Conservation (phyloP, 64 coral and sea anemone species). For the Stylophora pistillata region DNA sequence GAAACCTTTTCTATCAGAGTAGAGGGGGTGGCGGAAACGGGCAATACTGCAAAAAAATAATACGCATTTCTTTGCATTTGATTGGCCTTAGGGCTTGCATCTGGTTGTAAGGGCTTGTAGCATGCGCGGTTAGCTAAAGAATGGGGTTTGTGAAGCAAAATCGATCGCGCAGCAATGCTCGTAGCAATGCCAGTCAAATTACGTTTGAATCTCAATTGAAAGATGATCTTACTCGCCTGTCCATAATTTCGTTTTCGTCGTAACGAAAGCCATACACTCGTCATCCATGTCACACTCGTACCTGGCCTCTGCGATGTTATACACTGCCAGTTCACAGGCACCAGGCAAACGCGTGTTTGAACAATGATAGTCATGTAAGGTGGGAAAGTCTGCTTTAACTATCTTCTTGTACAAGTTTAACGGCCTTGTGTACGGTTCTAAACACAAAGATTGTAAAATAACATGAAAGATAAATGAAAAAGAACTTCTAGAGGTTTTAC, state of each 20-base stretch:
- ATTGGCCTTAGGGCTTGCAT: too few relatives aligned
- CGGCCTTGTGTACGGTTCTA: neutral
- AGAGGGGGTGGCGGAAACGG: too few relatives aligned
- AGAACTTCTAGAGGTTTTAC: too few relatives aligned
- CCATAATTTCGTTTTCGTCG: slow-evolving; percentile 60
- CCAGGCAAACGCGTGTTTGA: slow-evolving; percentile 47
- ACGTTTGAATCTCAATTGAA: too few relatives aligned
- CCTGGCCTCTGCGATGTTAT: slow-evolving; percentile 69
- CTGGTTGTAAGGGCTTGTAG: too few relatives aligned
- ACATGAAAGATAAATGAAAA: neutral
- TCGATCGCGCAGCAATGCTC: too few relatives aligned
- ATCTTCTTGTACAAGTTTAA: slow-evolving; percentile 23
- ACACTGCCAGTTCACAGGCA: slow-evolving; percentile 72
- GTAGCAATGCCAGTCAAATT: too few relatives aligned
- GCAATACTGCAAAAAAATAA: too few relatives aligned
- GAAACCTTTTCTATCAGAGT: too few relatives aligned
- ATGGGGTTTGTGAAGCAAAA: too few relatives aligned
- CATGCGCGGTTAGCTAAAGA: too few relatives aligned
- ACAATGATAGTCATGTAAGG: slow-evolving; percentile 82
- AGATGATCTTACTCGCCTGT: slow-evolving; percentile 47
- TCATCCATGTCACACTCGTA: slow-evolving; percentile 72
- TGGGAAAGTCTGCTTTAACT: slow-evolving; percentile 69
- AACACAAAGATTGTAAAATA: neutral
- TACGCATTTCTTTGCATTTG: too few relatives aligned
- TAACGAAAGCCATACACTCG: slow-evolving; percentile 72